Conservation (phyloP, 2,113 vertebrate species). For the Accipiter cooperii region DNA sequence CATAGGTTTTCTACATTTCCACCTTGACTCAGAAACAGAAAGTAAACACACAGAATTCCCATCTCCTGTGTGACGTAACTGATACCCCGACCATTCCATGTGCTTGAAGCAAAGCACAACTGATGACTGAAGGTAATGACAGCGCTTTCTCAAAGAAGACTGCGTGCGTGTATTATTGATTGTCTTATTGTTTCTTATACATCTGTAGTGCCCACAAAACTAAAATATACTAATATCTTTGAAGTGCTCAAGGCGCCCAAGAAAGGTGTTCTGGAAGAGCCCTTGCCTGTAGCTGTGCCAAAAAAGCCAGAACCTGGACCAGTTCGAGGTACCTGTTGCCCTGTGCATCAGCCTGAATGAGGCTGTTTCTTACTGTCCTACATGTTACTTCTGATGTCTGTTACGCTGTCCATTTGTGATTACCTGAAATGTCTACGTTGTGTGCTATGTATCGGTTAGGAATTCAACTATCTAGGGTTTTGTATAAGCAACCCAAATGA, state of each 20-base stretch:
- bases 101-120: background rate
- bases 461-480: background rate
- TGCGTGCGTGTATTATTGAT: fast-evolving
- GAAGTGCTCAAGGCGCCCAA: conserved; percentile 63
- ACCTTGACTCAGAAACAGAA: background rate
- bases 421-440: fast-evolving
- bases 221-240: conserved; percentile 72
- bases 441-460: background rate
- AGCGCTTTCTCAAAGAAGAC: background rate
- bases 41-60: background rate
- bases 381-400: background rate
- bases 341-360: background rate
- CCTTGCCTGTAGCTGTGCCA: conserved; percentile 30
- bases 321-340: conserved; percentile 30
- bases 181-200: background rate
- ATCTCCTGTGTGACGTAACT: background rate
- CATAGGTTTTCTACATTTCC: too few species aligned
- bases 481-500: background rate
- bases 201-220: background rate
- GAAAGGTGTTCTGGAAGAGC: conserved; percentile 49
- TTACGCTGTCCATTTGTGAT: background rate
- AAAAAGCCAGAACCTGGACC: conserved; percentile 50
- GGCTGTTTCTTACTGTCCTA: background rate
- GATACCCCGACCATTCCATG: background rate
- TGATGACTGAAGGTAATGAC: background rate